Conservation (phyloP, 2,888 invertebrate genomes). For the Netelia virgata region DNA sequence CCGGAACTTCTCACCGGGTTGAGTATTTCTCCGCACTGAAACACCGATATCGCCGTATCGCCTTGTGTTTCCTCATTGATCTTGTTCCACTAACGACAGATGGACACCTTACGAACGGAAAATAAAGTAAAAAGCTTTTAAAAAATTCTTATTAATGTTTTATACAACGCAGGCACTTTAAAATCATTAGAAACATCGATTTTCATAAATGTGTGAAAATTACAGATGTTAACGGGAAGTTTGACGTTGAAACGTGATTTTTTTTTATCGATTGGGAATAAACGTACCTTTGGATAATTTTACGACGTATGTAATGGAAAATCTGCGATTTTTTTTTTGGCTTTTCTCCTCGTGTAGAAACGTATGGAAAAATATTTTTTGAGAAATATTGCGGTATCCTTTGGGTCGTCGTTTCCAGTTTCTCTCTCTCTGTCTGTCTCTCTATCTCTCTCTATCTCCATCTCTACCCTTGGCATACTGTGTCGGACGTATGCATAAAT, state of each 20-base stretch:
- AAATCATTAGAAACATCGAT: background rate
- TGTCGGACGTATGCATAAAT: background rate
- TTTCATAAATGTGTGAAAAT: background rate
- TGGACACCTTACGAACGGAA: background rate
- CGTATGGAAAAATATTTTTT: too few species aligned
- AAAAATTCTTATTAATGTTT: background rate
- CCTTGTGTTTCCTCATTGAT: background rate
- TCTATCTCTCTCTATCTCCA: too few species aligned
- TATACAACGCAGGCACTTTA: background rate
- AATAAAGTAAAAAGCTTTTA: background rate
- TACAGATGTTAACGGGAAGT: background rate
- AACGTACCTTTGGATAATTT: too few species aligned
- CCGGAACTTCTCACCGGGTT: constrained; percentile 12
- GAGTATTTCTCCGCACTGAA: background rate
- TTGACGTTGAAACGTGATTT: background rate
- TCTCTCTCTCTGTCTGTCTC: too few species aligned
- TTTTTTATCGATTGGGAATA: too few species aligned
- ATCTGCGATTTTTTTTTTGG: too few species aligned
- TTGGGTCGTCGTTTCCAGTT: too few species aligned
- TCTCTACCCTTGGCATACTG: too few species aligned
- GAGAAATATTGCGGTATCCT: too few species aligned
- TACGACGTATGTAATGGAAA: too few species aligned
- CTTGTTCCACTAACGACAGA: background rate
- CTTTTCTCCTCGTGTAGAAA: too few species aligned
- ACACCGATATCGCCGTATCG: background rate